Evolutionary conservation across 2,797 vertebrate species (phyloP).

Genomic region (Thamnophis elegans): DNA sequence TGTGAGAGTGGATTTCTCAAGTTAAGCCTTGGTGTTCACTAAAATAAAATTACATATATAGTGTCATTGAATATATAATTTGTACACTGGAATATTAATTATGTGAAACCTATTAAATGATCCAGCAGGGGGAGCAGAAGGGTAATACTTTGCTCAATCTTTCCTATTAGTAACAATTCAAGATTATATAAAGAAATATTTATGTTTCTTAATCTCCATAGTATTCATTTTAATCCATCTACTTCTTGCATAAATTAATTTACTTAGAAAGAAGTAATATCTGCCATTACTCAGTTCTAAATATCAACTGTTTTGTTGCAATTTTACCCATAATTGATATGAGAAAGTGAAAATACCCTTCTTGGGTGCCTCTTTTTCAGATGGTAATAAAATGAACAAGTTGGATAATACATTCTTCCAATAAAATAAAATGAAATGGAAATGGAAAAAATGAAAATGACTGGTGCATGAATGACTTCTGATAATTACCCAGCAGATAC

Average conservation of each 20-base stretch:
- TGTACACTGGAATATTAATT: slow-evolving; percentile 8
- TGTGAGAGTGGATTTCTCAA: not conserved
- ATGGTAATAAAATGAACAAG: not conserved
- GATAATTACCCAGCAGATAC: not conserved
- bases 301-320: slow-evolving; percentile 12
- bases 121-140: slow-evolving; percentile 69
- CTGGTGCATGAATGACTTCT: not conserved
- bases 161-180: slow-evolving; percentile 41
- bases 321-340: not conserved
- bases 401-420: not conserved
- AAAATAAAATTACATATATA: not conserved
- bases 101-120: slow-evolving; percentile 42
- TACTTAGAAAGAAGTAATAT: slow-evolving; percentile 23
- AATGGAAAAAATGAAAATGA: not conserved
- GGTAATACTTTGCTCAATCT: slow-evolving; percentile 43
- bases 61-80: slow-evolving; percentile 23
- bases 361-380: not conserved
- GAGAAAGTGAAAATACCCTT: not conserved
- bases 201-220: slow-evolving; percentile 5
- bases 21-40: not conserved
- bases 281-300: not conserved
- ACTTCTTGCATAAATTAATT: slow-evolving; percentile 22
- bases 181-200: slow-evolving; percentile 43
- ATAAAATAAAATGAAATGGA: not conserved
- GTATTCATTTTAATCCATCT: slow-evolving; percentile 38